These are phyloP conservation scores for Rafetus swinhoei DNA, from an alignment of 2,113 vertebrate genomes.

Conservation along the genomic window DNA sequence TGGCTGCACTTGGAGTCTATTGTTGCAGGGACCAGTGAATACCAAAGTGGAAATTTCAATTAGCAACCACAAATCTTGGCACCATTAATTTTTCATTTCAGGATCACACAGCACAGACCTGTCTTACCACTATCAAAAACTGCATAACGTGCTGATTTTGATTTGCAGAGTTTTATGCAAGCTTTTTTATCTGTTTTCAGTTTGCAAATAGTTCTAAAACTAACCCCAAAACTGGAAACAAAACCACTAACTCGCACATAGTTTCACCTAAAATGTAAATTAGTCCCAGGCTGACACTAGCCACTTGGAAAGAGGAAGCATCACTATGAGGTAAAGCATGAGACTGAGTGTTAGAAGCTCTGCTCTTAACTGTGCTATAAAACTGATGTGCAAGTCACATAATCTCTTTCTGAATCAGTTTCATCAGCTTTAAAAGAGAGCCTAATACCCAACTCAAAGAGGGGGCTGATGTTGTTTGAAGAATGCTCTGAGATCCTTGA, in stretches of 20 bases:
- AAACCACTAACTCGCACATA: neutral
- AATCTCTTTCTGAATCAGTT: neutral
- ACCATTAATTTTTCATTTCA: neutral
- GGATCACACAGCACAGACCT: neutral
- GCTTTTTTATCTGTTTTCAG: neutral
- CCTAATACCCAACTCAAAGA: neutral
- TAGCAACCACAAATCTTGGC: neutral
- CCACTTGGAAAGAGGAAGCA: neutral
- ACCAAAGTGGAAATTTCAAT: neutral
- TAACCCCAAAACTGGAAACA: neutral
- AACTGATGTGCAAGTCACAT: neutral
- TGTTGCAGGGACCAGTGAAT: neutral
- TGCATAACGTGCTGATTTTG: neutral
- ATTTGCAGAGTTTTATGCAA: neutral
- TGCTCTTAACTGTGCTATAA: conserved; percentile 6
- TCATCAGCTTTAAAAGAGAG: neutral
- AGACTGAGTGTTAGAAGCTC: neutral
- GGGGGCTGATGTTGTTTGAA: neutral
- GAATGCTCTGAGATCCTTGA: neutral
- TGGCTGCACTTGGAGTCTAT: neutral
- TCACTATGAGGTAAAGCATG: neutral
- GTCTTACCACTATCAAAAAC: neutral
- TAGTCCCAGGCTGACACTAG: neutral
- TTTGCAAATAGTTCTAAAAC: neutral
- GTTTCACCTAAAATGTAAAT: conserved; percentile 4